Conservation (phyloP, 2,888 invertebrate species). For the Choreutis nemorana region DNA sequence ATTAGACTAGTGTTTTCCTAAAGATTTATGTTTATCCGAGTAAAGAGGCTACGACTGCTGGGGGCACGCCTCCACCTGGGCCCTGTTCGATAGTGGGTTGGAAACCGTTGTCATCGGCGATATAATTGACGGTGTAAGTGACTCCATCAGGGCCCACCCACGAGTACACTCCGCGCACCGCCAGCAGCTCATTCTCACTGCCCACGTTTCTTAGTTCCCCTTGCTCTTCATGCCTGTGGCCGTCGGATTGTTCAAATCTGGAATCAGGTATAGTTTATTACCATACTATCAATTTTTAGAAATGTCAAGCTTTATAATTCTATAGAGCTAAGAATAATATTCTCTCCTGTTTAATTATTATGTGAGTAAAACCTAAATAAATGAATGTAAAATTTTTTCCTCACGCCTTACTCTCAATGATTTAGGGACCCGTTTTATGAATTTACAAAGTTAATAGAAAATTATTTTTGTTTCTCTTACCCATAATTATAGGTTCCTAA, state of each 20-base stretch:
- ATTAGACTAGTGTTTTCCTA: background rate
- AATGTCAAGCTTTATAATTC: too few species aligned
- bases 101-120: constrained; percentile 39
- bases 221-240: constrained; percentile 35
- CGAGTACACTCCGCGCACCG: constrained; percentile 47
- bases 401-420: too few species aligned
- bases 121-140: constrained; percentile 57
- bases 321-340: too few species aligned
- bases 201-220: constrained; percentile 49
- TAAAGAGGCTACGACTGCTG: constrained; percentile 12
- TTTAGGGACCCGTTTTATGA: too few species aligned
- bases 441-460: too few species aligned
- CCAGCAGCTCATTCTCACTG: constrained; percentile 42
- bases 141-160: constrained; percentile 47
- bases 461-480: too few species aligned
- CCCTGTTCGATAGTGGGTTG: constrained; percentile 30
- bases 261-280: constrained; percentile 5
- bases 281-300: too few species aligned
- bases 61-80: constrained; percentile 16
- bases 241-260: constrained; percentile 51
- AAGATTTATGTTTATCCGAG: constrained; percentile 4
- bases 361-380: too few species aligned
- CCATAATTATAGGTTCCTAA: constrained; percentile 36
- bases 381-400: too few species aligned
- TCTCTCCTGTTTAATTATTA: too few species aligned